Conservation (phyloP, 2,888 invertebrate species). For the Chymomyza fuscimana region DNA sequence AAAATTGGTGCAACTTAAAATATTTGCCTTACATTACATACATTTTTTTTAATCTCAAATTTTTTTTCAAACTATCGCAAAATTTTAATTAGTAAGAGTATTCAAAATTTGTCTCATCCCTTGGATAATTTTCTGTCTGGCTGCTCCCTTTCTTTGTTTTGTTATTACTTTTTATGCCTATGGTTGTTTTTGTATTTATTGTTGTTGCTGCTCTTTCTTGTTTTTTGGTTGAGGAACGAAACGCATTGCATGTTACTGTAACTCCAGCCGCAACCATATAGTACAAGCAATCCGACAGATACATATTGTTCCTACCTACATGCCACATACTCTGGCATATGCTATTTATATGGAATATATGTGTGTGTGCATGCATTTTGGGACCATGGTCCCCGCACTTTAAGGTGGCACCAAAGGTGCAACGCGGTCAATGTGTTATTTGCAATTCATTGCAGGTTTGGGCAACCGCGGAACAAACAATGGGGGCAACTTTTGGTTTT, state of each 20-base stretch:
- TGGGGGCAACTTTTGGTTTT: background rate
- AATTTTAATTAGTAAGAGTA: background rate
- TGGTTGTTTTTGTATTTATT: background rate
- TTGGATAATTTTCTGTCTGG: background rate
- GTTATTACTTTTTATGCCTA: background rate
- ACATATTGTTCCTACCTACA: conserved; percentile 29
- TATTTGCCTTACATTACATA: too few relatives aligned
- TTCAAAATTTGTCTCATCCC: background rate
- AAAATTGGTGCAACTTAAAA: too few relatives aligned
- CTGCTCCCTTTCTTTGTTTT: background rate
- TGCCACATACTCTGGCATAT: conserved; percentile 56
- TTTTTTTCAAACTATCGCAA: too few relatives aligned
- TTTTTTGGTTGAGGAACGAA: conserved; percentile 66
- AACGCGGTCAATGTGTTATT: conserved; percentile 72
- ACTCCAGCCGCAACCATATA: conserved; percentile 13
- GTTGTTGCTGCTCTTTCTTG: background rate
- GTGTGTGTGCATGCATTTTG: background rate
- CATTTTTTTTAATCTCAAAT: too few relatives aligned
- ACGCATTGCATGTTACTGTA: conserved; percentile 65
- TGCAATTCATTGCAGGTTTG: conserved; percentile 65
- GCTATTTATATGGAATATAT: conserved; percentile 21
- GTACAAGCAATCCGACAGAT: background rate
- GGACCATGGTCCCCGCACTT: background rate
- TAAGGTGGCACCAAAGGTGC: conserved; percentile 59
- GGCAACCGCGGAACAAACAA: background rate